Conservation (phyloP, 2,113 vertebrate genomes). For the Chloropsis hardwickii region DNA sequence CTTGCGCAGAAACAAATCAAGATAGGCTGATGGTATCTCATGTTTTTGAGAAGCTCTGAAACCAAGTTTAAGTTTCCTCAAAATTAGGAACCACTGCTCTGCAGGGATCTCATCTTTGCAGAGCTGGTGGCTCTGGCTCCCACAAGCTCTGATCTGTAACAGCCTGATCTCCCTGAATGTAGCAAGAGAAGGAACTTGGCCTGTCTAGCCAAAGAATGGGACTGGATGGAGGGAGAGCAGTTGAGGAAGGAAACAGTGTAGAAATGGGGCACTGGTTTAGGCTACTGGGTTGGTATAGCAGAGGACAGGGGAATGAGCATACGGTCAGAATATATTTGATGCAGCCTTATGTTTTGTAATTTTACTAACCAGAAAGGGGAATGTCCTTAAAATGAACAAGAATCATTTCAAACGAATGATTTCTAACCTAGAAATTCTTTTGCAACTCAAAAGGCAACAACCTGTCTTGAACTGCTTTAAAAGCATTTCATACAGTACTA, state of each 20-base stretch:
- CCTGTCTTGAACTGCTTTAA: neutral
- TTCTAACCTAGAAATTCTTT: neutral
- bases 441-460: neutral
- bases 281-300: neutral
- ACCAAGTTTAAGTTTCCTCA: neutral
- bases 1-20: neutral
- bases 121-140: neutral
- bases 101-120: neutral
- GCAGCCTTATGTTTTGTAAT: neutral
- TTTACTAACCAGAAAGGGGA: neutral
- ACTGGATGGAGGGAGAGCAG: neutral
- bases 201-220: neutral
- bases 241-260: neutral
- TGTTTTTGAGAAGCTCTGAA: neutral
- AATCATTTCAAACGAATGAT: neutral
- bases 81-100: neutral
- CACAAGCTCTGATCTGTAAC: neutral
- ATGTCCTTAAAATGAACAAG: neutral
- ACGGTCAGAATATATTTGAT: neutral
- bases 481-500: neutral
- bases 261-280: neutral
- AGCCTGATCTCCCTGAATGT: neutral
- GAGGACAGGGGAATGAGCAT: fast-evolving
- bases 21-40: neutral
- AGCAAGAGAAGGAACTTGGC: neutral